Conservation (phyloP, 2,888 invertebrate genomes). For the Agrotis exclamationis region DNA sequence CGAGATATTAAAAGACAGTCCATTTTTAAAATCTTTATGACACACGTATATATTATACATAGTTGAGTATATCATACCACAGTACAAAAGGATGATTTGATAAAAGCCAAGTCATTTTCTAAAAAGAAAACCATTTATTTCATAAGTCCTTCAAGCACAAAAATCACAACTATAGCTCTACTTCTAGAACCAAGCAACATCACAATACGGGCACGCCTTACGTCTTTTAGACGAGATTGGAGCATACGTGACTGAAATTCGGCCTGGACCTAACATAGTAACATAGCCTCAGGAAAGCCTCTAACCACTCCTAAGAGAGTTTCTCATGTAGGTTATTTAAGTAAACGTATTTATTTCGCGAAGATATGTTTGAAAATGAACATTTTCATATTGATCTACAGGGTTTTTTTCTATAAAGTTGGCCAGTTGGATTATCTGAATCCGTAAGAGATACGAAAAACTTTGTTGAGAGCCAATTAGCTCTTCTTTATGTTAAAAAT, state of each 20-base stretch:
- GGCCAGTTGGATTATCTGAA: too few relatives aligned
- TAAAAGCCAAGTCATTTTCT: neutral
- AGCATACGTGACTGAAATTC: constrained; percentile 59
- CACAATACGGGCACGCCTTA: constrained; percentile 34
- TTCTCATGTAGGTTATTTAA: constrained; percentile 26
- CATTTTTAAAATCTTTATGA: too few relatives aligned
- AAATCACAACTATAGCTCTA: constrained; percentile 32
- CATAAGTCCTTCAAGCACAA: neutral
- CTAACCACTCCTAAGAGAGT: constrained; percentile 35
- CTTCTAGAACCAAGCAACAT: constrained; percentile 28
- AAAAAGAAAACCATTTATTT: neutral
- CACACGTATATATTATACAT: too few relatives aligned
- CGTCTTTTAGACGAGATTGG: constrained; percentile 47
- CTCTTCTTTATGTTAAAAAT: too few relatives aligned
- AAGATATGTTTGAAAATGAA: constrained; percentile 18
- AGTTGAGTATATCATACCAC: neutral
- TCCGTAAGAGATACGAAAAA: too few relatives aligned
- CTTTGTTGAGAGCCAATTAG: too few relatives aligned
- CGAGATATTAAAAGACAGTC: too few relatives aligned
- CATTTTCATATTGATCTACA: constrained; percentile 32
- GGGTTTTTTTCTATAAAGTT: too few relatives aligned
- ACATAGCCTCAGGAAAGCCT: constrained; percentile 37
- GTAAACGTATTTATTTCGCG: constrained; percentile 32
- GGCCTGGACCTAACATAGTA: constrained; percentile 40
- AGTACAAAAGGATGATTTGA: neutral